Evolutionary conservation across 2,888 invertebrate genomes (phyloP).

Genomic region (Drosophila barbarae): DNA sequence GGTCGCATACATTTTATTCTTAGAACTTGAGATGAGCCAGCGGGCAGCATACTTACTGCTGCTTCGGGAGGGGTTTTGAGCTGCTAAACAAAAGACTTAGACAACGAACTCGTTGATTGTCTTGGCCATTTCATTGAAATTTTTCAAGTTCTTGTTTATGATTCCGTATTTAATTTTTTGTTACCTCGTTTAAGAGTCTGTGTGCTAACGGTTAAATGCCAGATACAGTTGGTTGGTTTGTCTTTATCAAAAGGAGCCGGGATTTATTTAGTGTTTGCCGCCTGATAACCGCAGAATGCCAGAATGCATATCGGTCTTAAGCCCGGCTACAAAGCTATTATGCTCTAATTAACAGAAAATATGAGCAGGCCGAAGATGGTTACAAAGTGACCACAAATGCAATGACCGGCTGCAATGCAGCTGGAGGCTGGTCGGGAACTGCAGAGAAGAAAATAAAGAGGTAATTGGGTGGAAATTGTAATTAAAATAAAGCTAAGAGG

Average conservation of each 20-base stretch:
- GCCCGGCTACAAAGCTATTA: constrained; percentile 32
- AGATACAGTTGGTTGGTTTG: constrained; percentile 48
- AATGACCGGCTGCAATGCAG: constrained; percentile 44
- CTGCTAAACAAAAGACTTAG: constrained; percentile 63
- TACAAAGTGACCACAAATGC: constrained; percentile 54
- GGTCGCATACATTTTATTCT: constrained; percentile 39
- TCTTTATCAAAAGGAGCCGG: constrained; percentile 36
- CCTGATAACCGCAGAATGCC: constrained; percentile 49
- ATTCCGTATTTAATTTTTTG: constrained; percentile 28
- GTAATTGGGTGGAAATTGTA: not conserved
- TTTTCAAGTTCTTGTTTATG: constrained; percentile 37
- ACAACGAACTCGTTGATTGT: constrained; percentile 63
- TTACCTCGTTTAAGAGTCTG: constrained; percentile 15
- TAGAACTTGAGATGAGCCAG: constrained; percentile 43
- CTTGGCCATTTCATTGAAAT: constrained; percentile 53
- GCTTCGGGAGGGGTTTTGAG: not conserved
- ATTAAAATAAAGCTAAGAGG: not conserved
- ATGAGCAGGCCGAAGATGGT: constrained; percentile 18
- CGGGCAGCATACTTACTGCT: constrained; percentile 3
- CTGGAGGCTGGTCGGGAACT: constrained; percentile 15
- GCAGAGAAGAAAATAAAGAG: not conserved
- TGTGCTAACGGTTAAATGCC: constrained; percentile 49
- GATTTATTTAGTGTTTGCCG: constrained; percentile 27
- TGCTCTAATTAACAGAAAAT: constrained; percentile 65
- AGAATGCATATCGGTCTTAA: constrained; percentile 36